These are phyloP conservation scores for Syngnathus rostellatus DNA, from an alignment of 2,797 vertebrate species.

Conservation along the genomic window DNA sequence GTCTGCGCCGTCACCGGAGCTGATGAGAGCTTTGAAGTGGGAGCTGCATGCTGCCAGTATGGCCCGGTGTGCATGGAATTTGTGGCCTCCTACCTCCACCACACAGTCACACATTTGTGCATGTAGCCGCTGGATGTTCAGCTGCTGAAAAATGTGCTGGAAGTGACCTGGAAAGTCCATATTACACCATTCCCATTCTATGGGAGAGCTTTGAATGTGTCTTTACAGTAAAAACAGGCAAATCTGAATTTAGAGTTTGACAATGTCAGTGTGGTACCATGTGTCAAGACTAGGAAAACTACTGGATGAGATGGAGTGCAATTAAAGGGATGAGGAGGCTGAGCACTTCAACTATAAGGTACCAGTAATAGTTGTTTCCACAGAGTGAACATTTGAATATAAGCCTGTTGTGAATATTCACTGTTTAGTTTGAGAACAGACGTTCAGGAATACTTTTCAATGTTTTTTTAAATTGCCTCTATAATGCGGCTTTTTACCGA, in stretches of 20 bases:
- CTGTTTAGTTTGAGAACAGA: too few species aligned
- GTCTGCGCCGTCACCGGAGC: constrained; percentile 54
- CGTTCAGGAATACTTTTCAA: not conserved
- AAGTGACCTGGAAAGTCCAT: constrained; percentile 99
- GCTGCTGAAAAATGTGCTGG: constrained; percentile 89
- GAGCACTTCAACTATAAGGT: not conserved
- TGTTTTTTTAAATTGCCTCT: too few species aligned
- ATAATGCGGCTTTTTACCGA: too few species aligned
- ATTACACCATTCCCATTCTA: not conserved
- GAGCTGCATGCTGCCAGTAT: constrained; percentile 94
- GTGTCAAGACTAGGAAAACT: not conserved
- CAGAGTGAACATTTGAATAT: not conserved
- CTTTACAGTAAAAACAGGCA: not conserved
- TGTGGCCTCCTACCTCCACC: constrained; percentile 84
- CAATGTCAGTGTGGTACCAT: not conserved
- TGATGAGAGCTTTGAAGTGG: constrained; percentile 89
- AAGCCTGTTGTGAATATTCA: too few species aligned
- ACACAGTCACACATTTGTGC: constrained; percentile 92
- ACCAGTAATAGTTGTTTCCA: not conserved
- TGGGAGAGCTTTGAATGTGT: not conserved
- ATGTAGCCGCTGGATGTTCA: constrained; percentile 91
- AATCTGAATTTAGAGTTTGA: not conserved
- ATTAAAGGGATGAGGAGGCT: not conserved
- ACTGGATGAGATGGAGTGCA: not conserved
- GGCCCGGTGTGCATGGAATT: constrained; percentile 90